Evolutionary conservation across 2,113 vertebrate species (phyloP), one percentile per base, ranked within the genome.

Genomic region (Corydoras sp.): DNA sequence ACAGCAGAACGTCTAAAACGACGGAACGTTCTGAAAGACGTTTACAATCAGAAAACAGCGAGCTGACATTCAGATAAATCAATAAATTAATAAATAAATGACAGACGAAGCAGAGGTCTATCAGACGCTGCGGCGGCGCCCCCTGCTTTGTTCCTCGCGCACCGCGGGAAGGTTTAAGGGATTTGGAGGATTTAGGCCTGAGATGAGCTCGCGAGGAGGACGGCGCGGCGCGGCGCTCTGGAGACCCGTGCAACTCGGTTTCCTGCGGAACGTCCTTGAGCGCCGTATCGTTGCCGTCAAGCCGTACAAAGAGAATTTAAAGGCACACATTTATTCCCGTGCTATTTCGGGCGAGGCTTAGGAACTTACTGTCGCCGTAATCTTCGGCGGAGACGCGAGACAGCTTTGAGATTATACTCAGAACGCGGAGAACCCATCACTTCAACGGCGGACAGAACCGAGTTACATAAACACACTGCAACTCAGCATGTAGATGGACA

Each of bases 251-350:
- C 35, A 43, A 43, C 35, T 69, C 56, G 48, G 24, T 43, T 67
- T 48, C 51, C 51, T 55, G n/a, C 65, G 54, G 64, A 73, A 61
- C 66, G 66, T 75, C 69, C 65, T 72, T 78, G 64, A 78, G 60
- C 59, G n/a, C 56, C 63, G 14, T 51, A 65, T 73, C 67, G 64
- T 50, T 49, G 29, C 60, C 64, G 64, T 68, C 61, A 59, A n/a
- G 70, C 55, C 2, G 62, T 56, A 32, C 65, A 55, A 55, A 72
- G 35, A 49, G 49, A 9, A 12, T 31, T 29, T 58, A 12, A 48
- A 4, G 9, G 12, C 43, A 62, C 24, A 50, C 58, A 65, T 51
- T 49, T 53, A 35, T 18, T 60, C 12, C 30, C 15, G 18, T 9
- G 53, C 35, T 49, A 67, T 68, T 51, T 70, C 50, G 15, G 60